Percentiles rank a stretch among this genome's conserved stretches.
phyloP scores from a whole-genome alignment of 2,888 invertebrate genomes.

The Sipha maydis region DNA sequence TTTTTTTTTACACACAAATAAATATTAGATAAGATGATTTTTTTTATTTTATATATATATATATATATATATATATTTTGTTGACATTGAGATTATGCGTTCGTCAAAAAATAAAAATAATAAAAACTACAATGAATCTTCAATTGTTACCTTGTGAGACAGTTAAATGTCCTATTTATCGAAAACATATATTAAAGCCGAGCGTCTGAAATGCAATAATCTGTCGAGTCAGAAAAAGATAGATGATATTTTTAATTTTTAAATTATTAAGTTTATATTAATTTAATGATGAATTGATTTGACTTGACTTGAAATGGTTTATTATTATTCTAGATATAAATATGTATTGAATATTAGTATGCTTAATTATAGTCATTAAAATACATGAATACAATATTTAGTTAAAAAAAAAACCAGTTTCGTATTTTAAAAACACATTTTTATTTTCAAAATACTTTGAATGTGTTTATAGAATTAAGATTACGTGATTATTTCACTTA shows the following conservation, averaged over 20 bases:
- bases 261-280: no score
- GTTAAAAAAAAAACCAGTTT: neutral
- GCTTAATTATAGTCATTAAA: neutral
- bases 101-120: neutral
- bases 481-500: no score
- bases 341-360: neutral
- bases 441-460: neutral
- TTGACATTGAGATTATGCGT: slow-evolving; percentile 18
- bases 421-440: neutral
- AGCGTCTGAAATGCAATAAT: neutral
- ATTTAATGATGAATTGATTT: slow-evolving; percentile 7
- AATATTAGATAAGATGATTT: neutral
- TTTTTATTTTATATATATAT: no score
- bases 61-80: neutral
- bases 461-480: neutral
- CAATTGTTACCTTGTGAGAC: neutral
- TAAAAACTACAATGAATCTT: neutral
- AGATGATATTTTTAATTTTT: neutral
- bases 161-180: neutral
- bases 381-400: neutral
- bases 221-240: neutral
- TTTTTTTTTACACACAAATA: neutral
- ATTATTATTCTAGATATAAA: neutral
- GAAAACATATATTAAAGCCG: neutral
- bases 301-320: neutral